Conservation (phyloP, 2,797 vertebrate species). For the Falco novaeseelandiae region DNA sequence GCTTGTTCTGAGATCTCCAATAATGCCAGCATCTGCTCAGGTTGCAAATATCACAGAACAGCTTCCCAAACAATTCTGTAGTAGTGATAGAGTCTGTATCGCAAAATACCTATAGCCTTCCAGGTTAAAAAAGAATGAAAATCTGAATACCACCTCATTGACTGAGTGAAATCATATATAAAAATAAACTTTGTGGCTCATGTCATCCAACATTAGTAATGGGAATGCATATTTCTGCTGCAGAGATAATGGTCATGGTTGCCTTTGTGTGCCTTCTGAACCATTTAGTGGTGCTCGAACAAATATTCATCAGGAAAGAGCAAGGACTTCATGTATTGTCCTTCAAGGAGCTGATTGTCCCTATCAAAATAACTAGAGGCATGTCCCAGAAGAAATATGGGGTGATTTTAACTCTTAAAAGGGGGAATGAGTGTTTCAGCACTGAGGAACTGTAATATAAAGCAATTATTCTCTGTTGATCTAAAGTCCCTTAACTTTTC, state of each 20-base stretch:
- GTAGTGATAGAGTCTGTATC: background rate
- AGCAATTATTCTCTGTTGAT: background rate
- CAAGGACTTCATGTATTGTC: background rate
- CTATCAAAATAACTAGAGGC: background rate
- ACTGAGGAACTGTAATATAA: background rate
- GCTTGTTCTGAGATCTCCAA: background rate
- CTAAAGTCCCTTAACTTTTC: background rate
- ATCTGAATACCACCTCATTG: background rate
- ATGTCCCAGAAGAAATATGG: background rate
- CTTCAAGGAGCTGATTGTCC: background rate
- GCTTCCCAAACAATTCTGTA: background rate
- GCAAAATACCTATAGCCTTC: background rate
- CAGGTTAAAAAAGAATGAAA: background rate
- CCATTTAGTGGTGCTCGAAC: background rate
- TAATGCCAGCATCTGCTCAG: background rate
- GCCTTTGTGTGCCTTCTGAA: background rate
- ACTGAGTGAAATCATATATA: background rate
- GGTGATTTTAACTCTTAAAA: background rate
- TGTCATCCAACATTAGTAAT: background rate
- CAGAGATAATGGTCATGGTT: background rate
- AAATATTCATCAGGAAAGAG: background rate
- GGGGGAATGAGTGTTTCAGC: background rate
- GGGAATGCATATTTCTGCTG: background rate
- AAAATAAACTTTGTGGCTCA: background rate
- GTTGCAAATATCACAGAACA: background rate